Conservation (phyloP, 2,888 invertebrate species). For the Cactoblastis cactorum region DNA sequence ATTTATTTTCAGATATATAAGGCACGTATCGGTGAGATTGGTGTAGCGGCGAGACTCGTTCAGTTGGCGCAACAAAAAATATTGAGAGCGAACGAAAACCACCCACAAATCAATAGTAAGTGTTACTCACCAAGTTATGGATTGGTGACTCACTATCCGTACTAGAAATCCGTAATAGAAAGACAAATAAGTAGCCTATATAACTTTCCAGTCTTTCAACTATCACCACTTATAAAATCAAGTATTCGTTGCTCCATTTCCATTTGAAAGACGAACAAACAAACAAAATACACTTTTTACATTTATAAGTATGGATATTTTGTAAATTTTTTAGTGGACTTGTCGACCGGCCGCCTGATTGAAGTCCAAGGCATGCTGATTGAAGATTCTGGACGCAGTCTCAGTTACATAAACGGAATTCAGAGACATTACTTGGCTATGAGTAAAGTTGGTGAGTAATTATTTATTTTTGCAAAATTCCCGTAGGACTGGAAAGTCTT, state of each 20-base stretch:
- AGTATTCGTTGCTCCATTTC: too few relatives aligned
- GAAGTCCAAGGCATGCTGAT: slow-evolving; percentile 40
- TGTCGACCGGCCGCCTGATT: slow-evolving; percentile 48
- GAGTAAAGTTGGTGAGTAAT: slow-evolving; percentile 35
- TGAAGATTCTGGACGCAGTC: slow-evolving; percentile 20
- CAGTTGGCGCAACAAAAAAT: slow-evolving; percentile 35
- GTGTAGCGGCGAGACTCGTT: slow-evolving; percentile 34
- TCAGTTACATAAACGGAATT: slow-evolving; percentile 35
- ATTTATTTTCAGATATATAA: slow-evolving; percentile 47
- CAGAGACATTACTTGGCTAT: slow-evolving; percentile 52
- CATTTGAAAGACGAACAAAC: too few relatives aligned
- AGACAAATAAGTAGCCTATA: too few relatives aligned
- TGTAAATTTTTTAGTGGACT: slow-evolving; percentile 39
- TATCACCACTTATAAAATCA: too few relatives aligned
- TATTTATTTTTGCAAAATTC: not conserved
- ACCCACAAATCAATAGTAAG: slow-evolving; percentile 40
- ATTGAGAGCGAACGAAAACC: slow-evolving; percentile 23
- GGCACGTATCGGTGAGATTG: slow-evolving; percentile 22
- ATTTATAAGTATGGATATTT: not conserved
- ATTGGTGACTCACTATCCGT: too few relatives aligned
- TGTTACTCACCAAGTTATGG: too few relatives aligned
- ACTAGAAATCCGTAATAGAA: too few relatives aligned
- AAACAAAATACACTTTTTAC: too few relatives aligned
- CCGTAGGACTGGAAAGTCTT: too few relatives aligned
- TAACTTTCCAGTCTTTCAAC: too few relatives aligned